These are phyloP conservation scores for Lomographa bimaculata DNA, from an alignment of 2,888 invertebrate genomes.

Conservation along the genomic window DNA sequence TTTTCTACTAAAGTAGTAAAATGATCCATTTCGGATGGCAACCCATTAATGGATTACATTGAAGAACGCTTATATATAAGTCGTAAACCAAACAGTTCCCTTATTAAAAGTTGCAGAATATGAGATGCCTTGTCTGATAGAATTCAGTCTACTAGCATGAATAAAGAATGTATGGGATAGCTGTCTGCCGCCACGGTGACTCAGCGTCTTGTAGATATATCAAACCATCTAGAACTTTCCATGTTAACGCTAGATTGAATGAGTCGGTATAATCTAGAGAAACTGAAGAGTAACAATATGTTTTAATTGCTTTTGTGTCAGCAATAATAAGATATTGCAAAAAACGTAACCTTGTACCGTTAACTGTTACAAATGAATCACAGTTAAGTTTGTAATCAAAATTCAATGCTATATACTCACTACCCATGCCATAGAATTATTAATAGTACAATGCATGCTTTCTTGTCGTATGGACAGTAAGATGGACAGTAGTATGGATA, in stretches of 20 bases:
- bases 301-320: constrained; percentile 15
- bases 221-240: constrained; percentile 17
- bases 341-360: constrained; percentile 2
- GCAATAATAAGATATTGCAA: constrained; percentile 12
- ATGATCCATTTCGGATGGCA: too few relatives aligned
- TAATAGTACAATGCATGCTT: too few relatives aligned
- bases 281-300: constrained; percentile 8
- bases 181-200: constrained; percentile 16
- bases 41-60: too few relatives aligned
- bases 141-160: constrained; percentile 6
- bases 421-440: too few relatives aligned
- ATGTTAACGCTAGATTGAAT: constrained; percentile 15
- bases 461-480: too few relatives aligned
- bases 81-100: constrained; percentile 6
- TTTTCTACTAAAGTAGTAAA: too few relatives aligned
- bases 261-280: constrained; percentile 6
- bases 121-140: constrained; percentile 13
- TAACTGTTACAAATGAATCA: too few relatives aligned
- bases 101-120: constrained; percentile 12
- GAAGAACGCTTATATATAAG: too few relatives aligned
- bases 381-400: too few relatives aligned
- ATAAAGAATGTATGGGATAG: constrained; percentile 2
- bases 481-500: too few relatives aligned
- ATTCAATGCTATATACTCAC: too few relatives aligned
- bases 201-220: constrained; percentile 16